Percentiles rank a stretch among this genome's conserved stretches.
Evolutionary conservation across 1,140 invertebrate genomes (phyloP).

Genomic region (Protaetia brevitarsis): DNA sequence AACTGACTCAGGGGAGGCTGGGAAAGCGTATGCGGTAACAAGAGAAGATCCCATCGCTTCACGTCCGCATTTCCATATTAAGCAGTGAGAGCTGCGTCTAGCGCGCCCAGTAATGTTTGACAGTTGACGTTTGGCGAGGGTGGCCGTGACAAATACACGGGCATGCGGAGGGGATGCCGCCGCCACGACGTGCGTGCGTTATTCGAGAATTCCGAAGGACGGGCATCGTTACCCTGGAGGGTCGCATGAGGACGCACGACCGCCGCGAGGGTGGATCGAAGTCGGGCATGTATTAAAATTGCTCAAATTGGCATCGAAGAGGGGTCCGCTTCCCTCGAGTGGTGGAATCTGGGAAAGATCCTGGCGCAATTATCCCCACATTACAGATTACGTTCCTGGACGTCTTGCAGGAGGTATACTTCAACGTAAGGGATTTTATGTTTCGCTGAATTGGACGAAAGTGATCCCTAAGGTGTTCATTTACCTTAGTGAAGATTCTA

Average conservation of each 20-base stretch:
- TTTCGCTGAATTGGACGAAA: too few species aligned
- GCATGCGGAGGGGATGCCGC: constrained; percentile 1
- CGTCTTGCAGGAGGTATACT: too few species aligned
- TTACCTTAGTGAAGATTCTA: too few species aligned
- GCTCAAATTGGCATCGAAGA: constrained; percentile 8
- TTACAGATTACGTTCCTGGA: not conserved
- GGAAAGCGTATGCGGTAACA: not conserved
- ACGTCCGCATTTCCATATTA: constrained; percentile 3
- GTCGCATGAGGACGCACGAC: not conserved
- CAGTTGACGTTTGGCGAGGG: constrained; percentile 12
- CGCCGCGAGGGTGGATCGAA: not conserved
- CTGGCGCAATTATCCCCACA: constrained; percentile 1
- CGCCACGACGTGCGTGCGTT: not conserved
- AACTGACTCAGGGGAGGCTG: not conserved
- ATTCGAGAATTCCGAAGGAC: too few species aligned
- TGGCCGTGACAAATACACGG: constrained; percentile 6
- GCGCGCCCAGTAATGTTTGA: not conserved
- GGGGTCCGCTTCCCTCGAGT: not conserved
- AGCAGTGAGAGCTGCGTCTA: not conserved
- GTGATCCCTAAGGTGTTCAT: too few species aligned
- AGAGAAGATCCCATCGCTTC: not conserved
- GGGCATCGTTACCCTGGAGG: too few species aligned
- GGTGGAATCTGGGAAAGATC: not conserved
- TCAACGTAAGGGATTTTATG: too few species aligned
- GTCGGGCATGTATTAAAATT: not conserved